These are phyloP conservation scores for Accipiter virgatus DNA, from an alignment of 2,113 vertebrate genomes.

Conservation along the genomic window DNA sequence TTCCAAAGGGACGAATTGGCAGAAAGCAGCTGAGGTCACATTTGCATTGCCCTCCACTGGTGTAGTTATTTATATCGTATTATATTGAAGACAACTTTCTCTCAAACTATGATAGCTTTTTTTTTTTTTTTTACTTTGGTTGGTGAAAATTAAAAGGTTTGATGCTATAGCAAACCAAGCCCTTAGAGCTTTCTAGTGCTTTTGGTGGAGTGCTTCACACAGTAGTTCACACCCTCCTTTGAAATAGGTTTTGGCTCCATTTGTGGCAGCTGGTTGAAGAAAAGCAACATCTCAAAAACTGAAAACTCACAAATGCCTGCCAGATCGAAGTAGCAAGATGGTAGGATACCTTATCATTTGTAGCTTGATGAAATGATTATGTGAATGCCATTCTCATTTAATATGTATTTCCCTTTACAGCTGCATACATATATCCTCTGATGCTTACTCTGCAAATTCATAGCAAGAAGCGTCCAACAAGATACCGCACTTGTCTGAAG, in stretches of 20 bases:
- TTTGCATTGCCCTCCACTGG: constrained; percentile 3
- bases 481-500: neutral
- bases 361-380: neutral
- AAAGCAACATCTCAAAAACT: neutral
- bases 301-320: constrained; percentile 10
- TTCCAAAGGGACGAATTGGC: neutral
- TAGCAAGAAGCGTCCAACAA: neutral
- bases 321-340: neutral
- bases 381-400: neutral
- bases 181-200: neutral
- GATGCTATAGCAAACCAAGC: neutral
- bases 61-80: neutral
- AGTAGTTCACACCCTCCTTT: constrained; percentile 5
- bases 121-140: neutral
- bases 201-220: neutral
- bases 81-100: neutral
- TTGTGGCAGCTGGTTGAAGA: constrained; percentile 33
- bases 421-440: neutral
- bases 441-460: neutral
- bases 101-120: neutral
- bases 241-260: constrained; percentile 14
- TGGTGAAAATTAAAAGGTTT: neutral
- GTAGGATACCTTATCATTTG: neutral
- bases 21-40: neutral
- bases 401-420: neutral